Evolutionary conservation across 2,113 vertebrate species (phyloP).

Genomic region (Cisticola juncidis): DNA sequence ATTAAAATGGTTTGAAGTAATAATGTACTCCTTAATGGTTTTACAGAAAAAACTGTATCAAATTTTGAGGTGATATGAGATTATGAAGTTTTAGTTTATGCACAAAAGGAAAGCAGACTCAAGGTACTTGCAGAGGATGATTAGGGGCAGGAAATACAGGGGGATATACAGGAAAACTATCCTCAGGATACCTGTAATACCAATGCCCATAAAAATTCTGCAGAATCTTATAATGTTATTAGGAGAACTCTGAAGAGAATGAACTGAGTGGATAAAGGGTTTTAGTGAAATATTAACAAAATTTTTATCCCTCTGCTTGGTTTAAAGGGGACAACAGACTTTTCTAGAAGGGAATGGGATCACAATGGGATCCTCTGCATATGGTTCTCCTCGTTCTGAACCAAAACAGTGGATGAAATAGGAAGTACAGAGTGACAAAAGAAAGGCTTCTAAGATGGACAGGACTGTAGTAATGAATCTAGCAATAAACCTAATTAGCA

Average conservation of each 20-base stretch:
- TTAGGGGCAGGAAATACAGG: background rate
- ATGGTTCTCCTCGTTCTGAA: background rate
- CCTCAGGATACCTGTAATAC: background rate
- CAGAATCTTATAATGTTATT: background rate
- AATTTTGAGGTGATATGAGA: background rate
- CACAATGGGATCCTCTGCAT: accelerated
- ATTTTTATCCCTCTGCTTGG: background rate
- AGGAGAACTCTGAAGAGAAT: background rate
- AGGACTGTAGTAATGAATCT: background rate
- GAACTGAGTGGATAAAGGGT: background rate
- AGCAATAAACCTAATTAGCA: background rate
- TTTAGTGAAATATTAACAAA: background rate
- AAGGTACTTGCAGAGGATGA: background rate
- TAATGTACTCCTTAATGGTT: background rate
- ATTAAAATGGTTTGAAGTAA: background rate
- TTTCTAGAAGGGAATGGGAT: background rate
- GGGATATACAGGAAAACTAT: background rate
- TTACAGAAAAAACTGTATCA: background rate
- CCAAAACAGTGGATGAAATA: background rate
- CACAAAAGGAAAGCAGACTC: background rate
- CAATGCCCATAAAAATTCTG: background rate
- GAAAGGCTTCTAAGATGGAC: background rate
- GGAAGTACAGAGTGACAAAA: background rate
- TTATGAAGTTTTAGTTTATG: background rate
- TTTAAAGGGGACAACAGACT: background rate